phyloP scores from a whole-genome alignment of 2,888 invertebrate species.

The Phengaris arion region DNA sequence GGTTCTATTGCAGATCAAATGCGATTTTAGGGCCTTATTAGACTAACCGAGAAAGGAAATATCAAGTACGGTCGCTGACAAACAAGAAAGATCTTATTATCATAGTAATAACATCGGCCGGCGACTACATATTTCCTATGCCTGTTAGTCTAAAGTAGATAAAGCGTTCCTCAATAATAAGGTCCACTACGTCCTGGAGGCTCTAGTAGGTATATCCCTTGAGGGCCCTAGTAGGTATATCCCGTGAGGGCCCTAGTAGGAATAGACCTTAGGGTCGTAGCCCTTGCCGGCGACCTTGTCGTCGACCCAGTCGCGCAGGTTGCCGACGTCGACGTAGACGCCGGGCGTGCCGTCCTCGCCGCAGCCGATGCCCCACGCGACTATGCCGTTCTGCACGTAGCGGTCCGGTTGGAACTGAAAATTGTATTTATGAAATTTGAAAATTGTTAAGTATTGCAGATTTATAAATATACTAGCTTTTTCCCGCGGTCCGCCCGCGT shows the following conservation, averaged over 20 bases:
- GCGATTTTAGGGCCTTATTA: not conserved
- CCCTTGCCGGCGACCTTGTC: constrained; percentile 73
- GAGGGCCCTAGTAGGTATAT: constrained; percentile 45
- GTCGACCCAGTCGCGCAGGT: constrained; percentile 85
- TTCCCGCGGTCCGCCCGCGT: no score
- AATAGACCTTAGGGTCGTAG: constrained; percentile 59
- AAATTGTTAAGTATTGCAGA: no score
- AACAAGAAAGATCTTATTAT: no score
- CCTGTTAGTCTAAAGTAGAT: no score
- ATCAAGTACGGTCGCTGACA: no score
- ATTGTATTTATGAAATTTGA: constrained; percentile 22
- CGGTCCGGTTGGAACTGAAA: constrained; percentile 44
- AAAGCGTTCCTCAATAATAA: no score
- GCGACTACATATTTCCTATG: not conserved
- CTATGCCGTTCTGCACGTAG: constrained; percentile 75
- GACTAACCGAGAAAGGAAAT: not conserved
- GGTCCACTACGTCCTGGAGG: no score
- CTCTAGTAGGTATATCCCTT: constrained; percentile 49
- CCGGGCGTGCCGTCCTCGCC: constrained; percentile 50
- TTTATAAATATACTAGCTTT: no score
- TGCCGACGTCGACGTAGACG: constrained; percentile 70
- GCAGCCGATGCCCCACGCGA: constrained; percentile 88
- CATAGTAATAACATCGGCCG: not conserved
- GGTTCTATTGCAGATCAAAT: not conserved
- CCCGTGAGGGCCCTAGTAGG: constrained; percentile 38